Evolutionary conservation across 2,888 invertebrate genomes (phyloP), one percentile per base, ranked within the genome.

Genomic region (Parapristionchus giblindavisi): DNA sequence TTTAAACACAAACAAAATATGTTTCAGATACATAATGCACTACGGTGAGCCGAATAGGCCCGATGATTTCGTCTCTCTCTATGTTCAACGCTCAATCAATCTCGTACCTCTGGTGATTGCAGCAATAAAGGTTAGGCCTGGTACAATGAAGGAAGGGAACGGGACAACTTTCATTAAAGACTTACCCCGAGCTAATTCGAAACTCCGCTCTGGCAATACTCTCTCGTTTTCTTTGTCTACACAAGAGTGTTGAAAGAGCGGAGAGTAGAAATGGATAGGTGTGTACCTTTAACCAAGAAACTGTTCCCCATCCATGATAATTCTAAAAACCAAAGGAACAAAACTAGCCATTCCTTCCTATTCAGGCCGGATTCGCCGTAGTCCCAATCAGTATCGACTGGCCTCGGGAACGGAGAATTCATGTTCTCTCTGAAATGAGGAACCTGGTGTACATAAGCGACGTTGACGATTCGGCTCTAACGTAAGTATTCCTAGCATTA

Each of bases 381-480:
- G 63, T 40, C 29, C 63, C 63, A 11, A 38, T 63, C 27, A 40
- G 38, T 24, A 38, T 63, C 63, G 63, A 63, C 43, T 63, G 63
- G 63, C 34, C 63, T 5, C 1, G 38, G 14, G 63, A 63, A 14
- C 38, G 63, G 27, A 5, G 63, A 40, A 6, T 38, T 6, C 27
- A 38, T 27, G 63, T 40, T 2, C 38, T 63, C 27, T 2, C 38
- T 3, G 43, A 17, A 17, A 63, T 63, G 17, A 21, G 11, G 40
- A 63, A 63, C 14, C 38, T 34, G 27, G 38, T 40, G 11, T 63
- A 63, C 27, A 34, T 63, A 11, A 63, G 24, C 4, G 27, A 27
- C 17, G 2, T 14, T 11, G 40, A 38, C 4, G n/a, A 36, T n/a
- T 24, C 38, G 27, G 21, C 6, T 5, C 38, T 40, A 24, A 38